Percentiles rank a stretch among this genome's conserved stretches.
Evolutionary conservation across 2,797 vertebrate genomes (phyloP).

Genomic region (Merluccius polli): DNA sequence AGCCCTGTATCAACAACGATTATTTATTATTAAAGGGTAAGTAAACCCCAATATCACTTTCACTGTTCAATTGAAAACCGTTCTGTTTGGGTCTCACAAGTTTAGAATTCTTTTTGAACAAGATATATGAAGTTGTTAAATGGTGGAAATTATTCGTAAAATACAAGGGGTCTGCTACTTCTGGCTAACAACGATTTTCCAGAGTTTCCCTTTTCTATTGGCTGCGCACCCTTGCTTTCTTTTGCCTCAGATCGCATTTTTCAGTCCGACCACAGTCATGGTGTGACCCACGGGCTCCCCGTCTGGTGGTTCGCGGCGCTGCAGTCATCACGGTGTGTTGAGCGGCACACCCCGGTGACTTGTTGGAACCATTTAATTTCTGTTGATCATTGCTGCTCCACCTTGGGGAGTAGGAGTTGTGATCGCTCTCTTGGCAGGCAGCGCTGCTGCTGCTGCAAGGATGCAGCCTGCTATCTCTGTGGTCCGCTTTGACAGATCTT

Average conservation of each 20-base stretch:
- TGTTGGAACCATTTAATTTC: constrained; percentile 48
- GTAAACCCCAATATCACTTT: background rate
- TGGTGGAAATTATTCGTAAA: no score
- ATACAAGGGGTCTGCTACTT: no score
- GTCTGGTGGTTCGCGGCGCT: background rate
- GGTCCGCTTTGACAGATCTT: background rate
- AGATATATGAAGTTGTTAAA: background rate
- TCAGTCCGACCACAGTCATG: constrained; percentile 19
- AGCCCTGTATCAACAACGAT: background rate
- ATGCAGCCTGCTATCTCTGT: background rate
- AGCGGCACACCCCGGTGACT: constrained; percentile 36
- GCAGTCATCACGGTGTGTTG: constrained; percentile 41
- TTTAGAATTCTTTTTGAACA: background rate
- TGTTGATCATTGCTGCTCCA: constrained; percentile 55
- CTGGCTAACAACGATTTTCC: no score
- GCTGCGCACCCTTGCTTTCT: background rate
- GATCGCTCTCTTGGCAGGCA: constrained; percentile 31
- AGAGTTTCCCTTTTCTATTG: background rate
- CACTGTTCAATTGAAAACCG: background rate
- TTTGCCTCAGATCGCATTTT: background rate
- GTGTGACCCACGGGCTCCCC: constrained; percentile 35
- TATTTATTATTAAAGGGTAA: background rate
- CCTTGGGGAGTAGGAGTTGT: constrained; percentile 37
- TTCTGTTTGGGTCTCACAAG: background rate
- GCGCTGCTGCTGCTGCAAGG: background rate